Evolutionary conservation across 2,888 invertebrate genomes (phyloP).

Genomic region (Campaea margaritaria): DNA sequence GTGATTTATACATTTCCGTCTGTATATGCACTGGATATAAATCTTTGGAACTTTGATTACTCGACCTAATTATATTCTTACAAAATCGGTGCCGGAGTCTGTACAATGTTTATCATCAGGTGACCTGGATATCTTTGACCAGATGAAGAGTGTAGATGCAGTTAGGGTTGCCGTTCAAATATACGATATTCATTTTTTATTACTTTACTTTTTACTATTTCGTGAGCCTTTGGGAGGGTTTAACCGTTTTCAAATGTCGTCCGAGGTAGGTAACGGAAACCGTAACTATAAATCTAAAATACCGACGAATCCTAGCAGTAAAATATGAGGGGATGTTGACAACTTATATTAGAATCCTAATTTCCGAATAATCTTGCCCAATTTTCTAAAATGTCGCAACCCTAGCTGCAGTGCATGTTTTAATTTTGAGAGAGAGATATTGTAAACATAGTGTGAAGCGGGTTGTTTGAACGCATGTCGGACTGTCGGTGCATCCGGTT

Average conservation of each 20-base stretch:
- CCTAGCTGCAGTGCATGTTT: constrained; percentile 59
- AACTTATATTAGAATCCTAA: constrained; percentile 7
- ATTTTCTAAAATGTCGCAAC: constrained; percentile 12
- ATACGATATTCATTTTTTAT: background rate
- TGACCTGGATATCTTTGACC: constrained; percentile 57
- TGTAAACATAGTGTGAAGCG: constrained; percentile 69
- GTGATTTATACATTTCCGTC: constrained; percentile 36
- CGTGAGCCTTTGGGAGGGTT: background rate
- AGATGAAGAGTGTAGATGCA: constrained; percentile 46
- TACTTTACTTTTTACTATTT: background rate
- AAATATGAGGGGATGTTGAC: constrained; percentile 27
- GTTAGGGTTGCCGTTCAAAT: constrained; percentile 17
- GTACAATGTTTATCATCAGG: constrained; percentile 55
- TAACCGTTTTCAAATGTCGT: constrained; percentile 17
- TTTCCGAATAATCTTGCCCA: constrained; percentile 11
- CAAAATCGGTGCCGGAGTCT: constrained; percentile 47
- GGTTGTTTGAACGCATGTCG: constrained; percentile 45
- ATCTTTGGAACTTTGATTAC: constrained; percentile 41
- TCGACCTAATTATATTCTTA: constrained; percentile 43
- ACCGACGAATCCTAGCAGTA: constrained; percentile 30
- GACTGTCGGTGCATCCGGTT: constrained; percentile 35
- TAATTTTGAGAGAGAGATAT: constrained; percentile 61
- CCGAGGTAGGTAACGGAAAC: constrained; percentile 21
- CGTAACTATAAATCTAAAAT: constrained; percentile 49
- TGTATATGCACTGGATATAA: constrained; percentile 32